phyloP scores from a whole-genome alignment of 2,888 invertebrate genomes.

The Parnassius mnemosyne region DNA sequence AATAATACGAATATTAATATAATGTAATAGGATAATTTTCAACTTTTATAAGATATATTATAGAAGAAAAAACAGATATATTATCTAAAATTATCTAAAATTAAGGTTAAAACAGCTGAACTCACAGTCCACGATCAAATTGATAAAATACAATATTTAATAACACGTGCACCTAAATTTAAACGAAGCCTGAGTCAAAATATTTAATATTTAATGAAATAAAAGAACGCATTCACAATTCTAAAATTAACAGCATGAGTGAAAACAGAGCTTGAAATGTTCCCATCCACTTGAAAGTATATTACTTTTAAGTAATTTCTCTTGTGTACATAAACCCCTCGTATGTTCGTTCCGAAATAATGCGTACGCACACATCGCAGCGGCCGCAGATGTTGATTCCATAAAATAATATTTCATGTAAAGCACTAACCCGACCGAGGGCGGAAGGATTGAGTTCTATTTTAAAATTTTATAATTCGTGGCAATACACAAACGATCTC shows the following conservation, averaged over 20 bases:
- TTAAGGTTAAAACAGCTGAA: no score
- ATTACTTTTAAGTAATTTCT: conserved; percentile 74
- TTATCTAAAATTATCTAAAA: no score
- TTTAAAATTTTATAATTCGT: conserved; percentile 75
- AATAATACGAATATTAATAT: no score
- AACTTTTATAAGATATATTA: no score
- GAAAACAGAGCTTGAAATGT: conserved; percentile 61
- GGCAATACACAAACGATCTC: conserved; percentile 59
- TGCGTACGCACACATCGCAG: conserved; percentile 56
- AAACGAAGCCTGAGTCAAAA: conserved; percentile 22
- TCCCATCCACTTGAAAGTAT: conserved; percentile 72
- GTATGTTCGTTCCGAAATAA: conserved; percentile 34
- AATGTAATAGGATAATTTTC: no score
- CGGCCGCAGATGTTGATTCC: conserved; percentile 78
- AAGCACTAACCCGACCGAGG: conserved; percentile 77
- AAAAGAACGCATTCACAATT: conserved; percentile 40
- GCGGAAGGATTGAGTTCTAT: conserved; percentile 81
- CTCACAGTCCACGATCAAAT: no score
- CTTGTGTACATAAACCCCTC: conserved; percentile 73
- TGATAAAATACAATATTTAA: no score
- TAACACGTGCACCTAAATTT: conserved; percentile 17
- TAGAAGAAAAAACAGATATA: no score
- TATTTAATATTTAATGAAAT: conserved; percentile 30
- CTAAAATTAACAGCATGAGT: conserved; percentile 45
- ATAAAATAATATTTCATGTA: conserved; percentile 81